Percentiles rank a stretch among this genome's conserved stretches.
phyloP scores from a whole-genome alignment of 2,888 invertebrate species.

The Linnaemya vulpina region DNA sequence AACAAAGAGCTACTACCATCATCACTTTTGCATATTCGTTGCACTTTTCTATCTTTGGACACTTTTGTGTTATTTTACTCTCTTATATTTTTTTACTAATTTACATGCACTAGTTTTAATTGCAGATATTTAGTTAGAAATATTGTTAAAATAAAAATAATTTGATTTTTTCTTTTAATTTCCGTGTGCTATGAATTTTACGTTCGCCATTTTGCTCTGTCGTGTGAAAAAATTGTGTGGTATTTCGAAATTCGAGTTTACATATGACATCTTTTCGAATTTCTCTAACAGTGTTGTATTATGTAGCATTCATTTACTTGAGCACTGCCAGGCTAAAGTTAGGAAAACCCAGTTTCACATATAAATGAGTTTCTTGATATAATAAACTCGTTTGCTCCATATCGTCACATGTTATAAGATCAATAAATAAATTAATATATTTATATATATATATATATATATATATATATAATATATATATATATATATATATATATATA shows the following conservation, averaged over 20 bases:
- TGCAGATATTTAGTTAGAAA: slow-evolving; percentile 60
- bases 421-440: too few species aligned
- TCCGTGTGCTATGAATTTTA: slow-evolving; percentile 72
- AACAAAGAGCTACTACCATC: slow-evolving; percentile 46
- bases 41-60: slow-evolving; percentile 48
- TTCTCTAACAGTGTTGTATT: slow-evolving; percentile 30
- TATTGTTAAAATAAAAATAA: slow-evolving; percentile 70
- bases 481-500: too few species aligned
- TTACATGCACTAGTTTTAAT: slow-evolving; percentile 51
- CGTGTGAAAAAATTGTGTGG: slow-evolving; percentile 71
- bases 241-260: slow-evolving; percentile 67
- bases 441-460: too few species aligned
- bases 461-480: too few species aligned
- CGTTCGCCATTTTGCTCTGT: slow-evolving; percentile 74
- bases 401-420: too few species aligned
- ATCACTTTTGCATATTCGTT: slow-evolving; percentile 33
- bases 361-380: too few species aligned
- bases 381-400: too few species aligned
- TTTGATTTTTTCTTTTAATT: slow-evolving; percentile 66
- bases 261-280: slow-evolving; percentile 66
- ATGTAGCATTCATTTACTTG: neutral
- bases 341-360: too few species aligned
- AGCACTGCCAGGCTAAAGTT: slow-evolving; percentile 20
- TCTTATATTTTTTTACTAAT: slow-evolving; percentile 53
- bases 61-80: slow-evolving; percentile 64